A percentile compares a stretch with the other conserved stretches of the same genome.
Conservation (phyloP, 1,140 invertebrate species). For the Lysiphlebus fabarum region DNA sequence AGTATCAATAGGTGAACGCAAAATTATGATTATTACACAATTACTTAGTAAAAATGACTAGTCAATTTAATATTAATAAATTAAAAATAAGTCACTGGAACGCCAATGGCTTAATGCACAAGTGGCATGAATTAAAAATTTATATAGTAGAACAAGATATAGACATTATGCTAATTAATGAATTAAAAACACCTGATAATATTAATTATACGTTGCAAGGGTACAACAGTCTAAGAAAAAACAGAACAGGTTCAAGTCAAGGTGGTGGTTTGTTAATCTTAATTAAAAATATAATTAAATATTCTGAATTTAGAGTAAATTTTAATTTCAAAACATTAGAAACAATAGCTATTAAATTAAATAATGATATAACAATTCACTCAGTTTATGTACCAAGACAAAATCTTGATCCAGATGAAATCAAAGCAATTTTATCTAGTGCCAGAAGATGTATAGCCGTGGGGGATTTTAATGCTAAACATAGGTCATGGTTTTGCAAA, state of each 20-base stretch:
- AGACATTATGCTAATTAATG: constrained; percentile 21
- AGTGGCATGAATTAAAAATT: constrained; percentile 19
- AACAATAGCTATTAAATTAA: constrained; percentile 24
- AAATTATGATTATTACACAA: no score
- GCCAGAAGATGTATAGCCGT: constrained; percentile 10
- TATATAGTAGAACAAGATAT: constrained; percentile 20
- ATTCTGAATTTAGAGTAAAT: constrained; percentile 2
- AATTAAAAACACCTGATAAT: constrained; percentile 23
- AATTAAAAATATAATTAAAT: constrained; percentile 13
- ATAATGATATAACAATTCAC: constrained; percentile 20
- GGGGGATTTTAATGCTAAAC: constrained; percentile 30
- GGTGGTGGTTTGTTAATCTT: constrained; percentile 19
- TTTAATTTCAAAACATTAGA: constrained; percentile 16
- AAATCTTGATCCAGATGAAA: constrained; percentile 15
- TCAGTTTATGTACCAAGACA: constrained; percentile 21
- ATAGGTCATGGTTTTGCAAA: constrained; percentile 24
- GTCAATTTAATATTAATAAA: no score
- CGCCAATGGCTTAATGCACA: neutral
- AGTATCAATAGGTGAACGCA: no score
- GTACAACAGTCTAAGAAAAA: constrained; percentile 22
- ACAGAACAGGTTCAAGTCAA: constrained; percentile 21
- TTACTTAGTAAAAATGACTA: no score
- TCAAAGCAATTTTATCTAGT: constrained; percentile 24
- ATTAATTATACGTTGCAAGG: constrained; percentile 13
- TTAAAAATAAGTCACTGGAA: neutral